phyloP scores from a whole-genome alignment of 35 echinoderm and acorn worm genomes.

The Anneissia japonica region DNA sequence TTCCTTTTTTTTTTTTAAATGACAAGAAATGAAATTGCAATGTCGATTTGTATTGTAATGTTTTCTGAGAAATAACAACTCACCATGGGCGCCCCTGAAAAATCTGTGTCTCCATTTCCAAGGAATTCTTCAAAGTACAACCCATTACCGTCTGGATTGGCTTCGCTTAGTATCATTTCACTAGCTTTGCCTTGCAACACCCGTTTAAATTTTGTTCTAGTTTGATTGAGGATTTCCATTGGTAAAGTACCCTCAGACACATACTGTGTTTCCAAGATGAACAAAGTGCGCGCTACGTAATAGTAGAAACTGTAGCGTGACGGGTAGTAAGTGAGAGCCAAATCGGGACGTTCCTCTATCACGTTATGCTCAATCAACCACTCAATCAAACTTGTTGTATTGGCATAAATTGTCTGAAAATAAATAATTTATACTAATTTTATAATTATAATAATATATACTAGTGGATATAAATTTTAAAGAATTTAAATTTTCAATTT shows the following conservation, averaged over 20 bases:
- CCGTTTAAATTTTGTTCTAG: neutral
- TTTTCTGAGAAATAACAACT: too few relatives aligned
- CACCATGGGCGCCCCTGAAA: neutral
- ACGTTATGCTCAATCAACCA: constrained; percentile 10
- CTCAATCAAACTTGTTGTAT: constrained; percentile 19
- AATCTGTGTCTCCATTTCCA: constrained; percentile 10
- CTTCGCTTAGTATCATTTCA: neutral
- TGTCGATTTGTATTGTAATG: too few relatives aligned
- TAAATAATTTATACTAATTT: too few relatives aligned
- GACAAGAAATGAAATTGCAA: too few relatives aligned
- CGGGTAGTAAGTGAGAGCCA: constrained; percentile 23
- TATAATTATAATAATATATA: too few relatives aligned
- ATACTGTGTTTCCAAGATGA: neutral
- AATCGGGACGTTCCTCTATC: constrained; percentile 5
- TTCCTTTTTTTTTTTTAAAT: too few relatives aligned
- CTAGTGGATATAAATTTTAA: too few relatives aligned
- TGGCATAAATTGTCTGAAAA: constrained; percentile 13
- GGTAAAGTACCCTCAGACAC: neutral
- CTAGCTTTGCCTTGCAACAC: constrained; percentile 6
- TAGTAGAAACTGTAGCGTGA: constrained; percentile 35
- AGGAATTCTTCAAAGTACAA: constrained; percentile 26
- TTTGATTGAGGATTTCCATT: neutral
- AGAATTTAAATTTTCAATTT: too few relatives aligned
- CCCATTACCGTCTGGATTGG: neutral
- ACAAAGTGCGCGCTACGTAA: constrained; percentile 18